phyloP scores from a whole-genome alignment of 2,888 invertebrate genomes.

The Boloria euphrosyne region DNA sequence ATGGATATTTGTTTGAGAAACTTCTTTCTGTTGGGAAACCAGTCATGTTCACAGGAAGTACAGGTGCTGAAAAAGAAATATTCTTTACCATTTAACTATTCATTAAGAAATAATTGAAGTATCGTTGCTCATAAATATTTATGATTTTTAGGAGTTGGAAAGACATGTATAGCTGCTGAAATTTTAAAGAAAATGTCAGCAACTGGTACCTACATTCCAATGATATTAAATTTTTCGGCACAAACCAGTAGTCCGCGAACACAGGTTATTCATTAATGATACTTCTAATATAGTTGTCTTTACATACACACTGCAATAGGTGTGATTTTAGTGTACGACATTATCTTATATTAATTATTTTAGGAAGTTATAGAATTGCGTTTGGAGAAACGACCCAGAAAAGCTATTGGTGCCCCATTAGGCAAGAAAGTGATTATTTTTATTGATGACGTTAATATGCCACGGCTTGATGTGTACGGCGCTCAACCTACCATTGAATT shows the following conservation, averaged over 20 bases:
- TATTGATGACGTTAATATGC: constrained; percentile 97
- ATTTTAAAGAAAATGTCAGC: constrained; percentile 85
- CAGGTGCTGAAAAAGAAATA: constrained; percentile 75
- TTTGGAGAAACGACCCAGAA: constrained; percentile 91
- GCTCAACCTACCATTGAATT: constrained; percentile 96
- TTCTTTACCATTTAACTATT: not conserved
- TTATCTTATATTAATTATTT: constrained; percentile 18
- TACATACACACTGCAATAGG: not conserved
- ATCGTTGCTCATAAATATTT: not conserved
- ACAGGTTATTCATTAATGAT: constrained; percentile 69
- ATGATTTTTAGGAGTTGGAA: constrained; percentile 88
- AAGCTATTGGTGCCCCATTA: constrained; percentile 90
- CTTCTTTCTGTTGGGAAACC: constrained; percentile 88
- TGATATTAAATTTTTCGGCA: constrained; percentile 94
- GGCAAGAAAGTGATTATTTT: constrained; percentile 93
- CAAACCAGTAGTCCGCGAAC: constrained; percentile 93
- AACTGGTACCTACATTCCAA: constrained; percentile 85
- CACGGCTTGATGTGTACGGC: constrained; percentile 91
- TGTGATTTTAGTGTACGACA: too few species aligned
- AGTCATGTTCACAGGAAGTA: constrained; percentile 94
- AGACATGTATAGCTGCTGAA: constrained; percentile 91
- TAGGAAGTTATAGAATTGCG: constrained; percentile 93
- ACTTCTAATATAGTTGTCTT: not conserved
- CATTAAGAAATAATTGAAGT: not conserved
- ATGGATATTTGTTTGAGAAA: constrained; percentile 90